Percentiles rank a stretch among this genome's conserved stretches.
These are phyloP conservation scores for Centrocercus urophasianus DNA, from an alignment of 2,113 vertebrate species.

Conservation along the genomic window DNA sequence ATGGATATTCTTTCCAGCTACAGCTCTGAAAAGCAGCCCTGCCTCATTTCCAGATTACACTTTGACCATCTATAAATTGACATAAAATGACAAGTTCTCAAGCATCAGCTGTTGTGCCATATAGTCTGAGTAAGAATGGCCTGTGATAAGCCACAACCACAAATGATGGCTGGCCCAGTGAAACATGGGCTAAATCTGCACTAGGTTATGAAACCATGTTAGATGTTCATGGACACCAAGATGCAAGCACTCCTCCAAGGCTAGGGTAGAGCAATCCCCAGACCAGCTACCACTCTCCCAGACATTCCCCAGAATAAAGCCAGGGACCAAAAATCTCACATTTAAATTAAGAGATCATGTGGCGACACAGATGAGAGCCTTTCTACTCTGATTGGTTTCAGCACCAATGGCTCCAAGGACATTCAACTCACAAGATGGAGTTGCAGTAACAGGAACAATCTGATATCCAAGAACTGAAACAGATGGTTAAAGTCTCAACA, in stretches of 20 bases:
- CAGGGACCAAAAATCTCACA: too few species aligned
- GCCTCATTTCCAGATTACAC: background rate
- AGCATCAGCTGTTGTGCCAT: rapidly evolving
- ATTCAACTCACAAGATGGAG: background rate
- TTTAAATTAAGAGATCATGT: background rate
- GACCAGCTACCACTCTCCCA: background rate
- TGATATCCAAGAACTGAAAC: background rate
- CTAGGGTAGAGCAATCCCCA: background rate
- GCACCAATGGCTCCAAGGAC: background rate
- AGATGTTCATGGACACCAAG: too few species aligned
- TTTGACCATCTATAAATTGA: background rate
- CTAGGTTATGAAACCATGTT: background rate
- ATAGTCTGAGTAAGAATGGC: background rate
- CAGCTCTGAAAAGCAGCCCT: background rate
- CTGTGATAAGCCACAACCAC: background rate
- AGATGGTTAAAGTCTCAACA: background rate
- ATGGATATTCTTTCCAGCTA: background rate
- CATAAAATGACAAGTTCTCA: background rate
- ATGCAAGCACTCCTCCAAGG: background rate
- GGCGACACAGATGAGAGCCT: rapidly evolving
- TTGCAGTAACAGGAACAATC: background rate
- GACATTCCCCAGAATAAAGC: background rate
- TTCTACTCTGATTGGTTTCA: background rate
- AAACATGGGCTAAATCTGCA: background rate
- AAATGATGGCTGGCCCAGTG: background rate